Conservation (phyloP, 2,888 invertebrate species). For the Drosophila birchii region DNA sequence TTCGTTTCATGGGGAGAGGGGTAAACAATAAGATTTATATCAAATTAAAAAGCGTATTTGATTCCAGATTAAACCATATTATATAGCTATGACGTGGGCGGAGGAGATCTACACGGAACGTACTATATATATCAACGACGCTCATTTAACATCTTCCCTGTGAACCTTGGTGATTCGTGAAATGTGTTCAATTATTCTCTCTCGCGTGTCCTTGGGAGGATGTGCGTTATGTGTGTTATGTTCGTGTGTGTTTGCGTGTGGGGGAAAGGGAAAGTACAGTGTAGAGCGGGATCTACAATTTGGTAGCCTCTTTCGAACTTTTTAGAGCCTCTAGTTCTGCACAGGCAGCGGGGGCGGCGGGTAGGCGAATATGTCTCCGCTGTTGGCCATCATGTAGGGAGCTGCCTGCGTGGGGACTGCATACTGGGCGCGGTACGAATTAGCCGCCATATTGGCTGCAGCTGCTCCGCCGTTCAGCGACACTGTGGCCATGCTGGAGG, state of each 20-base stretch:
- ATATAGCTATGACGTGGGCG: slow-evolving; percentile 73
- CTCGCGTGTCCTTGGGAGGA: slow-evolving; percentile 22
- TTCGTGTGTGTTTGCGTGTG: slow-evolving; percentile 21
- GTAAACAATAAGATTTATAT: slow-evolving; percentile 42
- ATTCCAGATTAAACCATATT: slow-evolving; percentile 77
- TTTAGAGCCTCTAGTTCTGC: slow-evolving; percentile 78
- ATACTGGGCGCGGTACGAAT: slow-evolving; percentile 76
- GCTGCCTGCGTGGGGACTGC: slow-evolving; percentile 77
- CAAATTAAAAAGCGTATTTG: slow-evolving; percentile 72
- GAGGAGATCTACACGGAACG: slow-evolving; percentile 72
- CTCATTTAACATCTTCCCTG: slow-evolving; percentile 28
- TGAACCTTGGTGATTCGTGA: slow-evolving; percentile 24
- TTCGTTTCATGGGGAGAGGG: not conserved
- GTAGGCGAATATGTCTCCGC: slow-evolving; percentile 82
- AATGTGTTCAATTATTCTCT: slow-evolving; percentile 17
- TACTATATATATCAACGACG: slow-evolving; percentile 22
- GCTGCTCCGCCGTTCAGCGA: slow-evolving; percentile 62
- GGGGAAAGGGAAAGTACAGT: slow-evolving; percentile 65
- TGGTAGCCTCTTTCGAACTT: slow-evolving; percentile 50
- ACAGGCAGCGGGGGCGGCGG: slow-evolving; percentile 85
- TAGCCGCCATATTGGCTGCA: slow-evolving; percentile 32
- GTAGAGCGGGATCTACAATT: slow-evolving; percentile 59
- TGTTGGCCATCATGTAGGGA: slow-evolving; percentile 63
- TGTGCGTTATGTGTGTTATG: slow-evolving; percentile 21
- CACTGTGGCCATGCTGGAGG: slow-evolving; percentile 68